Base-by-base conservation (phyloP, 1,140 invertebrate genomes). In the Brachionus asplanchnoidis region DNA sequence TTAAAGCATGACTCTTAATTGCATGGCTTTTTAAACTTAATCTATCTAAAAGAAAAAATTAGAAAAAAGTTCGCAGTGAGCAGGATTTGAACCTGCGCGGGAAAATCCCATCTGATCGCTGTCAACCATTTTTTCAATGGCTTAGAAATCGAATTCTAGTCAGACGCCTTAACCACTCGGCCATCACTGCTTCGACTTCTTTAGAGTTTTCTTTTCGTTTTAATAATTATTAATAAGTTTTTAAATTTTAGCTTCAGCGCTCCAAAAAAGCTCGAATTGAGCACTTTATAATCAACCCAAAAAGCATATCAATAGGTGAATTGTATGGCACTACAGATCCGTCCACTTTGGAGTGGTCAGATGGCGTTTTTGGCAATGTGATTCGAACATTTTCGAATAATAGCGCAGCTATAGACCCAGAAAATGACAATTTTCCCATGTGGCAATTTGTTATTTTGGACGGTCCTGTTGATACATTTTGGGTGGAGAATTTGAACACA, bases 401-500 rank as follows among this genome's bases (percentile, higher is more conserved):
- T 9, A 44, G 26, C n/a, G 56, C 79, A 42, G 53, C 36, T 14
- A 17, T 46, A 44, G 79, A 82, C 23, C 32, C 65, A 0, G 79
- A 82, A 44, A 65, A 28, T 68, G 42, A 53, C 12, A 53, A 53
- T 60, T 46, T 73, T 20, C 53, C 82, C 11, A 23, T 77, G 53
- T 92, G 94, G 88, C 95, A 95, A 87, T 96, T 94, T 94, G 92
- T 95, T 82, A 88, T 95, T 26, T 95, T 95, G 89, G 95, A 95
- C 88, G 94, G 94, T 0, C 94, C 94, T 0, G 94, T 96, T 5
- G 94, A 95, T 89, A 94, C 94, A 0, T 92, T 95, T 11, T 96
- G 94, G 94, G 95, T 95, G 85, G 95, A 96, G 89, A 95, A 94
- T 88, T 94, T 96, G 92, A 96, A 96, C 89, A 95, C 87, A 95